Evolutionary conservation across 1,140 invertebrate genomes (phyloP).

Genomic region (Heliconius himera): DNA sequence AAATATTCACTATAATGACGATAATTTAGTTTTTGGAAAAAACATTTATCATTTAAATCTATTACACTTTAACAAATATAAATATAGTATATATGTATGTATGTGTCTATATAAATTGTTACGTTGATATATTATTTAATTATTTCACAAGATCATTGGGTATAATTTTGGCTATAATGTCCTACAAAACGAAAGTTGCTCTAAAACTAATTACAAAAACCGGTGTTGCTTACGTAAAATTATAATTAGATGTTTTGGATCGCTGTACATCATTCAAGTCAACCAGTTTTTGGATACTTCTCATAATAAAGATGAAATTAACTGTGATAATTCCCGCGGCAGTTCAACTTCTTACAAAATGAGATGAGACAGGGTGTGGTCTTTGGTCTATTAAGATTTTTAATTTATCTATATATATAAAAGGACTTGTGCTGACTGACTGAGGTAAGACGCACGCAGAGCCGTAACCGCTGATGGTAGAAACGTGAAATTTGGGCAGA

Average conservation of each 20-base stretch:
- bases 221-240: slow-evolving; percentile 60
- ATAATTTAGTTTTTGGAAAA: no score
- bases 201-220: slow-evolving; percentile 52
- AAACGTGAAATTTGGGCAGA: no score
- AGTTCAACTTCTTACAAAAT: slow-evolving; percentile 20
- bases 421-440: no score
- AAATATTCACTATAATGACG: no score
- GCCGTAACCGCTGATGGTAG: no score
- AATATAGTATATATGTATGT: no score
- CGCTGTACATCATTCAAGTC: slow-evolving; percentile 40
- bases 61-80: no score
- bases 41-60: no score
- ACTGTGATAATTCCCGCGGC: slow-evolving; percentile 32
- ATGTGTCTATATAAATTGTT: no score
- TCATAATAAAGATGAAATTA: slow-evolving; percentile 32
- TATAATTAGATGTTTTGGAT: slow-evolving; percentile 53
- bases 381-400: slow-evolving; percentile 4
- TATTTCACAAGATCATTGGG: slow-evolving; percentile 17
- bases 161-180: slow-evolving; percentile 14
- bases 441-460: no score
- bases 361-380: slow-evolving; percentile 2
- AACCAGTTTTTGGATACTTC: slow-evolving; percentile 46
- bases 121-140: not conserved
- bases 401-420: no score
- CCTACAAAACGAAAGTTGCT: slow-evolving; percentile 57